These are phyloP conservation scores for Gambelia wislizenii DNA, from an alignment of 2,797 vertebrate species.

Conservation along the genomic window DNA sequence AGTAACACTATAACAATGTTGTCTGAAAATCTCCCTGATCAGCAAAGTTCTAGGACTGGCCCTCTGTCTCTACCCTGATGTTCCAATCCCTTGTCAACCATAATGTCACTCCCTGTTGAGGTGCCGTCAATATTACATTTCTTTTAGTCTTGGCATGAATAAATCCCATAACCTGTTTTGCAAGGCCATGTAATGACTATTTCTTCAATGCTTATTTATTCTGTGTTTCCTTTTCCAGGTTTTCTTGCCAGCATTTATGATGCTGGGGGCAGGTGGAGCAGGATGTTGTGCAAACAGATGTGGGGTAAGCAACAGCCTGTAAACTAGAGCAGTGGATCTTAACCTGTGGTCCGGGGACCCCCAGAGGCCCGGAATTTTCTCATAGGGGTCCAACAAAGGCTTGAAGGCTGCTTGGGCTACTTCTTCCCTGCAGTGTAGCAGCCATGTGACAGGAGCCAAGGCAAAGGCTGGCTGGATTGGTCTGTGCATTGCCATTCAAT, in stretches of 20 bases:
- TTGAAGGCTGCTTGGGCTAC: too few species aligned
- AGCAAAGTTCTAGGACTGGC: neutral
- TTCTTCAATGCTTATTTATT: neutral
- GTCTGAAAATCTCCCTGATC: too few species aligned
- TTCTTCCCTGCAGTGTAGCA: too few species aligned
- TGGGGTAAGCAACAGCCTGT: conserved; percentile 67
- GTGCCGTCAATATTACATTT: neutral
- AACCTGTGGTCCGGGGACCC: too few species aligned
- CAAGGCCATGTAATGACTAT: neutral
- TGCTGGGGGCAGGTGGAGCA: conserved; percentile 70
- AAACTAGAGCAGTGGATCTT: too few species aligned
- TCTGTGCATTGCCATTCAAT: too few species aligned
- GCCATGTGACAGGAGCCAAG: too few species aligned
- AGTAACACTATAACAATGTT: too few species aligned
- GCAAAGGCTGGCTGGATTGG: too few species aligned
- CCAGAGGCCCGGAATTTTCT: too few species aligned
- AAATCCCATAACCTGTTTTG: neutral
- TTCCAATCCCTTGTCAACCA: neutral
- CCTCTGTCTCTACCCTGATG: neutral
- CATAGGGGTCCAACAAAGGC: too few species aligned
- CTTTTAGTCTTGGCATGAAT: neutral
- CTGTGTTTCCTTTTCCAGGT: conserved; percentile 62
- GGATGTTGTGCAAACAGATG: conserved; percentile 74
- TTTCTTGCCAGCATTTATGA: conserved; percentile 72
- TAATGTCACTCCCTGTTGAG: neutral